These are phyloP conservation scores for Galeopsomyia nigrocyanea DNA, from an alignment of 2,888 invertebrate genomes.

Conservation along the genomic window DNA sequence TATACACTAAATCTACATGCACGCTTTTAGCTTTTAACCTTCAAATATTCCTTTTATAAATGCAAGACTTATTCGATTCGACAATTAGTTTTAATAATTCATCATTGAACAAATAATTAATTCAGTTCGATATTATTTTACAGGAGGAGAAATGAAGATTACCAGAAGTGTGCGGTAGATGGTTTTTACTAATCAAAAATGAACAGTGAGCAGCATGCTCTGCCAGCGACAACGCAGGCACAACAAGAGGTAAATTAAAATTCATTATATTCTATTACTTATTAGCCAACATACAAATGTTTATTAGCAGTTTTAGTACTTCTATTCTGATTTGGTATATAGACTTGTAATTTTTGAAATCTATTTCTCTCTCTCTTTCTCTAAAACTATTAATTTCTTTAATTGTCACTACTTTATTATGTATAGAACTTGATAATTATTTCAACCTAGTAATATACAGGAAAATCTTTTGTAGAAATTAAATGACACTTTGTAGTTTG, in stretches of 20 bases:
- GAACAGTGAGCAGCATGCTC: conserved; percentile 69
- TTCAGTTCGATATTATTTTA: conserved; percentile 40
- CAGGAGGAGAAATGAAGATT: conserved; percentile 61
- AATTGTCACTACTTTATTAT: conserved; percentile 1
- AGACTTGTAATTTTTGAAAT: not conserved
- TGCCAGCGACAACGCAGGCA: conserved; percentile 68
- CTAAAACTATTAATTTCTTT: conserved; percentile 1
- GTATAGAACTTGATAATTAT: too few species aligned
- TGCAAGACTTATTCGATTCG: too few species aligned
- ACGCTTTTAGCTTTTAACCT: too few species aligned
- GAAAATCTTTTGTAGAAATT: too few species aligned
- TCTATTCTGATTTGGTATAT: conserved; percentile 11
- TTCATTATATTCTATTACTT: conserved; percentile 33
- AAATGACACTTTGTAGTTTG: too few species aligned
- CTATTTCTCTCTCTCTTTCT: not conserved
- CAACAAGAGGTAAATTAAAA: conserved; percentile 66
- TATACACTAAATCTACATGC: too few species aligned
- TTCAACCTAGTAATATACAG: too few species aligned
- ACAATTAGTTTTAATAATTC: too few species aligned
- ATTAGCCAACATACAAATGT: conserved; percentile 62
- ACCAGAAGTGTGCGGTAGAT: conserved; percentile 53
- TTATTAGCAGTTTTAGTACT: conserved; percentile 45
- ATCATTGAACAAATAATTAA: too few species aligned
- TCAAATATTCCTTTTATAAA: too few species aligned
- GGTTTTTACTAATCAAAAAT: conserved; percentile 64